A percentile compares a stretch with the other conserved stretches of the same genome.
Evolutionary conservation across 2,113 vertebrate species (phyloP).

Genomic region (Oreotragus oreotragus): DNA sequence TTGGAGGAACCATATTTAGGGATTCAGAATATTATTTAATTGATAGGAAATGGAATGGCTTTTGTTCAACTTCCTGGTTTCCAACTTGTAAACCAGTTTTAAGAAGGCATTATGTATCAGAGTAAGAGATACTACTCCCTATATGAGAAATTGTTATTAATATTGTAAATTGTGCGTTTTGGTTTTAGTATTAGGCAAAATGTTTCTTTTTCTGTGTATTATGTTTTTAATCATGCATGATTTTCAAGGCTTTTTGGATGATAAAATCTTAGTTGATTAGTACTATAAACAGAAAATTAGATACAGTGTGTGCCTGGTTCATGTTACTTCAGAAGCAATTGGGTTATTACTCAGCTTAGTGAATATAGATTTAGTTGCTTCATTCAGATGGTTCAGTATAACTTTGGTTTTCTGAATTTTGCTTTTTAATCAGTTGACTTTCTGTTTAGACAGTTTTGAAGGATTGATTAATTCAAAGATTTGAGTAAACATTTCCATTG

Average conservation of each 20-base stretch:
- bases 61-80: neutral
- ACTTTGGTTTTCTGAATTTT: slow-evolving; percentile 7
- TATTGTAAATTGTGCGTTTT: neutral
- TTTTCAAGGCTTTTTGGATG: slow-evolving; percentile 37
- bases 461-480: neutral
- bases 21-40: neutral
- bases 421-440: neutral
- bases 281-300: slow-evolving; percentile 42
- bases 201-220: neutral
- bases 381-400: neutral
- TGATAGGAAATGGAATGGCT: neutral
- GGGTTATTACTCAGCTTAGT: neutral
- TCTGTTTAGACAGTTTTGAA: neutral
- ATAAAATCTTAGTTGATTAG: slow-evolving; percentile 17
- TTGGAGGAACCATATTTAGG: neutral
- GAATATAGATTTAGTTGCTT: slow-evolving; percentile 22
- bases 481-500: neutral
- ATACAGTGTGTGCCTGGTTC: neutral
- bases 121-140: neutral
- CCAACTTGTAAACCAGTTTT: neutral
- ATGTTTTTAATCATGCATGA: neutral
- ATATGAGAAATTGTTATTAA: neutral
- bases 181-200: neutral
- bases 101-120: neutral
- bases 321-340: neutral